Base-by-base conservation (phyloP, 2,113 vertebrate species). In the Pandion haliaetus region DNA sequence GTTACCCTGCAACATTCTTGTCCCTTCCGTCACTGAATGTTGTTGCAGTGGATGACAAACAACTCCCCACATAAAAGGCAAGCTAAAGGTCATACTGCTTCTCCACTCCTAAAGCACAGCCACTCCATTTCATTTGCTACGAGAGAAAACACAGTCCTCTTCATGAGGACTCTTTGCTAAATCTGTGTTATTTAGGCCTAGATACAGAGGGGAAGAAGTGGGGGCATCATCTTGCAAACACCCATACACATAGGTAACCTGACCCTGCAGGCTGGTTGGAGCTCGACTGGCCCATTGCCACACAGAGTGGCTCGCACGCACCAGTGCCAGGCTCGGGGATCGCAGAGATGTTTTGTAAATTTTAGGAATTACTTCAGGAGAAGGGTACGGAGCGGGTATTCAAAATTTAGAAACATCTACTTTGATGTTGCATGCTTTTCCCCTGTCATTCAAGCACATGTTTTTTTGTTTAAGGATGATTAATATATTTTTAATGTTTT, bases 401-500 rank as follows among this genome's bases (percentile, higher is more conserved):
- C 55, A 77, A 59, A 91, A 94, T 94, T 78, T 87, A 96, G 89
- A 80, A 88, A 73, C 55, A 57, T 70, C 59, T 36, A 78, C 74
- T 94, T 85, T 88, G 91, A 91, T 91, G 74, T 78, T 83, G 58
- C 74, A 74, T 2, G 40, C 58, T 73, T 93, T 89, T 32, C 34
- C 52, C 84, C 50, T 95, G 97, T 90, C 94, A 97, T 95, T 95
- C 94, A 97, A 83, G 85, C 89, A 85, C 71, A 85, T 97, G 94
- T 0, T 91, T 96, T 97, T 96, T 97, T 97, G 91, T 96, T 96
- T 96, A 97, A 97, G 89, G 82, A 96, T 96, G 94, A 96, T 97
- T 95, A 96, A 97, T 97, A 96, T 49, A 94, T 91, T 96, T 95
- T 96, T 96, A 96, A 97, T 97, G 93, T 93, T 94, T 94, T 90